Percentiles rank a stretch among this genome's conserved stretches.
Conservation (phyloP, 1,140 invertebrate genomes). For the Lithobius niger region DNA sequence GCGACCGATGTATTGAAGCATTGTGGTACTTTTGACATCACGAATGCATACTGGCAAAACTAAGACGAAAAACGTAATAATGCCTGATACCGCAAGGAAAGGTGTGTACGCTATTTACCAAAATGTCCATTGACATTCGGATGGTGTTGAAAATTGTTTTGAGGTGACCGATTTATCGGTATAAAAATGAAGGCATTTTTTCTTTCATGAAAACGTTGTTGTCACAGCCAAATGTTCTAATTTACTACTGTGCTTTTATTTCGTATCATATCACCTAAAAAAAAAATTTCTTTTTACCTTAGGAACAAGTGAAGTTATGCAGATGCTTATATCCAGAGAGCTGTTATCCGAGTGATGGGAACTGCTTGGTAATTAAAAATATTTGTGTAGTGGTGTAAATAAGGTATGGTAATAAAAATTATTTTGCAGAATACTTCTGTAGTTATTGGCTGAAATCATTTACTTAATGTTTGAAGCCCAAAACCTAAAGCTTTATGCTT, state of each 20-base stretch:
- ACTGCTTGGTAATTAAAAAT: too few relatives aligned
- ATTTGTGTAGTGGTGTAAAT: too few relatives aligned
- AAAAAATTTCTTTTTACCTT: slow-evolving; percentile 16
- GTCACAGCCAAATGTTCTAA: too few relatives aligned
- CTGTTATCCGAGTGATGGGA: slow-evolving; percentile 24
- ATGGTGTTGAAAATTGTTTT: neutral
- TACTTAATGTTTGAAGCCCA: too few relatives aligned
- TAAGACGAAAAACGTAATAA: neutral
- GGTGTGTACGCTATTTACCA: neutral
- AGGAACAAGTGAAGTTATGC: slow-evolving; percentile 50
- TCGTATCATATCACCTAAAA: slow-evolving; percentile 3
- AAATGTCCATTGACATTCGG: neutral
- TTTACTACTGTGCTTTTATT: too few relatives aligned
- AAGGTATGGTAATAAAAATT: too few relatives aligned
- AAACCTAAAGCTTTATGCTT: too few relatives aligned
- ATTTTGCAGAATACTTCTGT: too few relatives aligned
- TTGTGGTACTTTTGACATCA: neutral
- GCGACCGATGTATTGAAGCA: neutral
- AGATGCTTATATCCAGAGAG: slow-evolving; percentile 39
- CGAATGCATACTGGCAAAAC: neutral
- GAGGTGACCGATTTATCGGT: neutral
- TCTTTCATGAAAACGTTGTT: neutral
- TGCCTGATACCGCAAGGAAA: too few relatives aligned
- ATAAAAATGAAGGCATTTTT: neutral
- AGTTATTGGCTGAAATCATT: too few relatives aligned